Conservation (phyloP, 2,113 vertebrate genomes). For the Platysternon megacephalum region DNA sequence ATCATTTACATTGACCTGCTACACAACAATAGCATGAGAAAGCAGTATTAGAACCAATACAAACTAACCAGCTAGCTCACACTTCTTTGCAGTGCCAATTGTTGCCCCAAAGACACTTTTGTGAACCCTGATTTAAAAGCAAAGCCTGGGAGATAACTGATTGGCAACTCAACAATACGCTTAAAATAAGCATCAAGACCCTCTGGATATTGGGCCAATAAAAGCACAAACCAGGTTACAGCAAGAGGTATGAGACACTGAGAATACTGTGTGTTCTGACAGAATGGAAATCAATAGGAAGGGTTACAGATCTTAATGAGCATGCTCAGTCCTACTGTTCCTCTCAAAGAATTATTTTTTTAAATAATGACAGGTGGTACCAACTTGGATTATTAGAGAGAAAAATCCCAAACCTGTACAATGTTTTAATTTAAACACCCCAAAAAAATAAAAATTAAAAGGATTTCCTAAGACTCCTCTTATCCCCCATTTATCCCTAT, state of each 20-base stretch:
- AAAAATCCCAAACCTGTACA: no score
- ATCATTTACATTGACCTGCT: not conserved
- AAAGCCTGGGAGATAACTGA: not conserved
- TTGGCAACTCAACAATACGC: not conserved
- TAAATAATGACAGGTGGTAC: no score
- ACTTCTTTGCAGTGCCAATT: not conserved
- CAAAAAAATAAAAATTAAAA: no score
- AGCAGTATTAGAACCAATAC: not conserved
- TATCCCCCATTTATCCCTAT: no score
- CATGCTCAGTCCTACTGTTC: no score
- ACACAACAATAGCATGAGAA: not conserved
- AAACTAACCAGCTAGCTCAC: not conserved
- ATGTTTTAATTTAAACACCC: no score
- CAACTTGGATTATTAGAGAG: no score
- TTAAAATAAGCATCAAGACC: not conserved
- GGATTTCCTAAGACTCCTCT: no score
- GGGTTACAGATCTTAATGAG: not conserved
- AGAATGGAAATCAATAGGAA: not conserved
- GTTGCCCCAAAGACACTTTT: not conserved
- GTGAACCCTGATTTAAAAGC: not conserved
- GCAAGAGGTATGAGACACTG: not conserved
- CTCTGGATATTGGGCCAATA: not conserved
- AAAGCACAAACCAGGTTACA: not conserved
- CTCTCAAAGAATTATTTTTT: no score
- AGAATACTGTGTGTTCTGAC: not conserved